Percentiles rank a stretch among this genome's conserved stretches.
Conservation (phyloP, 1,140 invertebrate species). For the Nephotettix cincticeps region DNA sequence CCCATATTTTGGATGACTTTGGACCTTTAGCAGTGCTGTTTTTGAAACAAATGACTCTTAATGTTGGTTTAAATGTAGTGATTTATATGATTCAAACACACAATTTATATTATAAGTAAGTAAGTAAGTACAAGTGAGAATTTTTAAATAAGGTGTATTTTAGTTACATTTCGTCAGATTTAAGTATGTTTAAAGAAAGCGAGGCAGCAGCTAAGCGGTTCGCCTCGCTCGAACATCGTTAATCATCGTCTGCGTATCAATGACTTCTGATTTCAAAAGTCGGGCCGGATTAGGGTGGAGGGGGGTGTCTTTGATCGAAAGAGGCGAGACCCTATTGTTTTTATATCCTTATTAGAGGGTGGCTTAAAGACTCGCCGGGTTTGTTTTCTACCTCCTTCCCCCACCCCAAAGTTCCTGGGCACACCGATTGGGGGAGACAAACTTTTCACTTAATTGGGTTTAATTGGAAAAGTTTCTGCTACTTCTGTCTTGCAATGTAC, state of each 20-base stretch:
- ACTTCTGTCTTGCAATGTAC: neutral
- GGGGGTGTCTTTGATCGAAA: neutral
- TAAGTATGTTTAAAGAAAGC: no score
- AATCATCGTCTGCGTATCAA: neutral
- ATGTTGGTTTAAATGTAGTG: no score
- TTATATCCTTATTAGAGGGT: conserved; percentile 7
- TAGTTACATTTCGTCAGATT: no score
- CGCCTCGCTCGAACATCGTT: neutral
- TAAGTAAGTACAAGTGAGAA: no score
- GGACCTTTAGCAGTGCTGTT: no score
- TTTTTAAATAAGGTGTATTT: no score
- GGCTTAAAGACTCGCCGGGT: neutral
- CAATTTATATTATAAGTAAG: no score
- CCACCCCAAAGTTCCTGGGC: neutral
- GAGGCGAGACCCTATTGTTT: neutral
- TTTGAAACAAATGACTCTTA: no score
- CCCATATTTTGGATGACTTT: no score
- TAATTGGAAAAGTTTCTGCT: conserved; percentile 24
- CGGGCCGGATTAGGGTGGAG: neutral
- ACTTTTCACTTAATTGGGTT: conserved; percentile 28
- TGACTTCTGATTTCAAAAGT: conserved; percentile 9
- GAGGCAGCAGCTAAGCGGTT: no score
- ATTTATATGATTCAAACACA: no score
- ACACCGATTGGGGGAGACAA: neutral
- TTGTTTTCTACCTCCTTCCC: conserved; percentile 1